These are phyloP conservation scores for Acrocephalus kingi DNA, from an alignment of 2,113 vertebrate genomes.

Conservation along the genomic window DNA sequence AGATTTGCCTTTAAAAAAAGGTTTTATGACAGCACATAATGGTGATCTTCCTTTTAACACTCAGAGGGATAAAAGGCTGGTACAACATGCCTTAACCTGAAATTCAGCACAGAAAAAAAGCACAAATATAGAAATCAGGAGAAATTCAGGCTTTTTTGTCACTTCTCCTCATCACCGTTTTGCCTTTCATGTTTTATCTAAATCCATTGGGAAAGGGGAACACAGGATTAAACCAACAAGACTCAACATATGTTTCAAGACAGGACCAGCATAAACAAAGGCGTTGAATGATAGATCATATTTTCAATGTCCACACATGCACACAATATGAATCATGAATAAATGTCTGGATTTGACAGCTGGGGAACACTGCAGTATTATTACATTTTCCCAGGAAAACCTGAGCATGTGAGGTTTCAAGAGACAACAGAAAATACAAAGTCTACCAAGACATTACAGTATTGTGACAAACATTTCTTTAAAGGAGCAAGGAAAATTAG, in stretches of 20 bases:
- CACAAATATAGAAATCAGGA: not conserved
- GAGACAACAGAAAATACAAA: not conserved
- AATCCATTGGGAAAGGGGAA: not conserved
- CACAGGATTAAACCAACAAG: not conserved
- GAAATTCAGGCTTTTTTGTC: not conserved
- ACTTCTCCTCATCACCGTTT: not conserved
- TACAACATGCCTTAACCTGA: not conserved
- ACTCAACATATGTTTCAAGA: not conserved
- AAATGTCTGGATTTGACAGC: not conserved
- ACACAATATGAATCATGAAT: not conserved
- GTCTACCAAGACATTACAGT: not conserved
- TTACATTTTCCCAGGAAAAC: not conserved
- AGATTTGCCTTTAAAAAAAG: constrained; percentile 20
- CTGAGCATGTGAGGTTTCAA: not conserved
- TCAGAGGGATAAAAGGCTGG: not conserved
- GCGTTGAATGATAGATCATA: not conserved
- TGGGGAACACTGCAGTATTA: not conserved
- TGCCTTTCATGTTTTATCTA: not conserved
- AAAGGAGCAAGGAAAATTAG: not conserved
- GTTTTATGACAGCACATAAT: constrained; percentile 13
- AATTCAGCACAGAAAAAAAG: not conserved
- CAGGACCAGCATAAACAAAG: not conserved
- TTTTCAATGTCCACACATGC: not conserved
- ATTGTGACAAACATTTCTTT: not conserved
- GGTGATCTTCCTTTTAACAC: not conserved